Base-by-base conservation (phyloP, 2,888 invertebrate species). In the Pinctada fucata region DNA sequence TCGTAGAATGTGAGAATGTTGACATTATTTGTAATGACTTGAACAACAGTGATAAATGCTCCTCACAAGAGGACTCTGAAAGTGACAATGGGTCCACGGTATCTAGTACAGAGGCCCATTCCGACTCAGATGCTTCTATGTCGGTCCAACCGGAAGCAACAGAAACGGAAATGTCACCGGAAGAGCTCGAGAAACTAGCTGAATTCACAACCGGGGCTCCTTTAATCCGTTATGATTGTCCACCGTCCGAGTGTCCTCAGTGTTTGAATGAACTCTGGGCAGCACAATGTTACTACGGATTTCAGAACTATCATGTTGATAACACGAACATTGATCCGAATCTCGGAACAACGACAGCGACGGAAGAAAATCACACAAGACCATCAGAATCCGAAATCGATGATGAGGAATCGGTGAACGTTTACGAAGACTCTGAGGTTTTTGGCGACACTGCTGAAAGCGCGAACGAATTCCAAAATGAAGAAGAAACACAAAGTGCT, bases 1-100 rank as follows among this genome's bases (percentile, higher is more conserved):
- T 90, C 79, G 87, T 86, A 5, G 89, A 90, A 74, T 89, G 88
- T 84, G 87, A 89, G 63, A 91, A 90, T 81, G 88, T 91, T 31
- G 90, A 91, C 48, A 83, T 92, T 49, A 92, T 92, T 66, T 90
- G 91, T 84, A 91, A 92, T 83, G 91, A 92, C 81, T 85, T 91
- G 51, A 87, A 85, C 70, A 86, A 85, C 51, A 84, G 82, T 72
- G 88, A 88, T 49, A 86, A 85, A 69, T 74, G 81, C n/a, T 77
- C 79, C 4, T 82, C 83, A 16, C 68, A 80, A 8, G 88, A 88
- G 10, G 88, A 87, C 58, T 86, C 88, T 0, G 86, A 86, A 66
- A 86, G 87, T 76, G 90, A 90, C 80, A 87, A 88, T 71, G 87
- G 87, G 16, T 89, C 89, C 1, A 85, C 88, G 31, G 82, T 86